These are phyloP conservation scores for Elymnias hypermnestra DNA, from an alignment of 1,140 invertebrate species.

Conservation along the genomic window DNA sequence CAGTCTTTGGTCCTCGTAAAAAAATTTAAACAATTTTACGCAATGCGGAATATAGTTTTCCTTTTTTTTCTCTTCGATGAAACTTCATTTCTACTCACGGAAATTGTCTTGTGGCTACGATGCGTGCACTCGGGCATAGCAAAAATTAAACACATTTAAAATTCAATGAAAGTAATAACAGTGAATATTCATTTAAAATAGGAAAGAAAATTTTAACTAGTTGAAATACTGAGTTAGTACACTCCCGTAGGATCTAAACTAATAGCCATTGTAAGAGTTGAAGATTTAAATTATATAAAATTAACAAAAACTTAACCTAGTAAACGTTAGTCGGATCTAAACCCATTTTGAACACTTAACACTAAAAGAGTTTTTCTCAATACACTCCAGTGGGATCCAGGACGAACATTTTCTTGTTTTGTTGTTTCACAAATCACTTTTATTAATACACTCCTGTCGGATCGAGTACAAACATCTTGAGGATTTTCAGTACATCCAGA, in stretches of 20 bases:
- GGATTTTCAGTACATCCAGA: slow-evolving; percentile 10
- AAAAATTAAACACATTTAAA: slow-evolving; percentile 24
- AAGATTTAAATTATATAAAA: slow-evolving; percentile 16
- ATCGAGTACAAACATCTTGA: slow-evolving; percentile 55
- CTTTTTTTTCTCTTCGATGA: slow-evolving; percentile 58
- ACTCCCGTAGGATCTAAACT: slow-evolving; percentile 53
- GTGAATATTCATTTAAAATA: slow-evolving; percentile 27
- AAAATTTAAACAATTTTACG: slow-evolving; percentile 28
- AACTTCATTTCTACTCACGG: slow-evolving; percentile 53
- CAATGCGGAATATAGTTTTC: slow-evolving; percentile 29
- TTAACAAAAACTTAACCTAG: slow-evolving; percentile 36
- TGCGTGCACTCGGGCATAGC: slow-evolving; percentile 39
- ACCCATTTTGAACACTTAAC: slow-evolving; percentile 41
- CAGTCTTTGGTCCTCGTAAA: slow-evolving; percentile 68
- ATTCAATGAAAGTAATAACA: slow-evolving; percentile 21
- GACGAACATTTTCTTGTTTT: slow-evolving; percentile 49
- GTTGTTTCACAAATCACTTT: too few species aligned
- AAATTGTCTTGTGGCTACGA: slow-evolving; percentile 55
- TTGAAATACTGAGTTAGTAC: slow-evolving; percentile 40
- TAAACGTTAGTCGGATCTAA: slow-evolving; percentile 67
- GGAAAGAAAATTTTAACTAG: slow-evolving; percentile 8
- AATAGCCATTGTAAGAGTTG: slow-evolving; percentile 34
- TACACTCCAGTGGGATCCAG: slow-evolving; percentile 58
- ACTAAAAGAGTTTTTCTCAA: slow-evolving; percentile 36
- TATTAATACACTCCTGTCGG: slow-evolving; percentile 59